These are phyloP conservation scores for Percopsis transmontana DNA, from an alignment of 2,113 vertebrate genomes.

Conservation along the genomic window DNA sequence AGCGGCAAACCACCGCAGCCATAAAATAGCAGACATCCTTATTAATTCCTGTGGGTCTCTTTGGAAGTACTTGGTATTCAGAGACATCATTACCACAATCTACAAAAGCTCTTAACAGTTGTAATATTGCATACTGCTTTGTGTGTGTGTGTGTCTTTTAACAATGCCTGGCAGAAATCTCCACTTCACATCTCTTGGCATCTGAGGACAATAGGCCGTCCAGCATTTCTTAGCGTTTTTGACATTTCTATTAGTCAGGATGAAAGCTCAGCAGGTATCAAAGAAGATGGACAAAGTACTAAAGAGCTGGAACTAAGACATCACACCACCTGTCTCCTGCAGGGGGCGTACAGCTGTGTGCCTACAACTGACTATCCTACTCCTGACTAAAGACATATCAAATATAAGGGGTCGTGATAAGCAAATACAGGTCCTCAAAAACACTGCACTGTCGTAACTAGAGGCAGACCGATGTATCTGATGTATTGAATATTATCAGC, in stretches of 20 bases:
- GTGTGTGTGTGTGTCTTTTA: constrained; percentile 25
- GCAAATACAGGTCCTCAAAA: too few species aligned
- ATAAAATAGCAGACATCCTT: constrained; percentile 62
- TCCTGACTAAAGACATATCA: neutral
- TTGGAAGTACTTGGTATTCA: constrained; percentile 69
- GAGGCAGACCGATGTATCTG: too few species aligned
- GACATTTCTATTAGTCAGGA: constrained; percentile 71
- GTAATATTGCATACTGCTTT: constrained; percentile 48
- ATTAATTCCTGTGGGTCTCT: constrained; percentile 66
- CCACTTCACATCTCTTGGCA: constrained; percentile 58
- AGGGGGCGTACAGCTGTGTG: constrained; percentile 9
- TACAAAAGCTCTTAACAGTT: constrained; percentile 73
- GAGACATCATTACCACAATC: constrained; percentile 73
- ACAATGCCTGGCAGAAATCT: constrained; percentile 57
- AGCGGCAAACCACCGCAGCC: constrained; percentile 46
- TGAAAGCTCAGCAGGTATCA: constrained; percentile 57
- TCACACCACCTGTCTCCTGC: constrained; percentile 21
- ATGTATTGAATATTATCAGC: too few species aligned
- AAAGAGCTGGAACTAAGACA: constrained; percentile 36
- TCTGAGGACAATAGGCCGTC: constrained; percentile 56
- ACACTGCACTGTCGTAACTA: too few species aligned
- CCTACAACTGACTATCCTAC: neutral
- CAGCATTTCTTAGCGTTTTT: constrained; percentile 50
- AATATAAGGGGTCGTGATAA: neutral
- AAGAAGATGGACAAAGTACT: constrained; percentile 45